Base-by-base conservation (phyloP, 2,888 invertebrate genomes). In the Conus canariensis region DNA sequence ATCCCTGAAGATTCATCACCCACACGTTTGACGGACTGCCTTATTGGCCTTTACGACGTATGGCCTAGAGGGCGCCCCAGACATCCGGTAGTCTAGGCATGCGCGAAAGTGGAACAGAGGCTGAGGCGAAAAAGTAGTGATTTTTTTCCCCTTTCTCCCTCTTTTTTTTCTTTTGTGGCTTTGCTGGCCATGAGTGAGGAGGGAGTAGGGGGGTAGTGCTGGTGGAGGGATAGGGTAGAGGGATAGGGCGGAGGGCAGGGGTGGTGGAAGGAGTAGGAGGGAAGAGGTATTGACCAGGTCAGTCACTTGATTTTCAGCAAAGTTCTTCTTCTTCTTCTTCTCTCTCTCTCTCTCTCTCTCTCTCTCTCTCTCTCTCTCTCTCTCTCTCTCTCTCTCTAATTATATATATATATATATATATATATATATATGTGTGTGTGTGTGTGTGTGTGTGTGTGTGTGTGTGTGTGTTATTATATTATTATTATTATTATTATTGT, bases 341-440 rank as follows among this genome's bases (percentile, higher is more conserved):
- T n/a, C 22, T n/a, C n/a, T 70, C n/a, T 70, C 8, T 74, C 45
- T 83, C 83, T 83, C 3, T n/a, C 83, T 83, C 80, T 80, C 80
- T 80, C 80, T 80, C 80, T 80, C 80, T 80, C 80, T 80, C 80
- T 80, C 80, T 80, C 80, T 80, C 80, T 80, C 80, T 80, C 80
- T 80, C 80, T 80, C 80, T 80, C 80, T 80, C 80, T 80, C 80
- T 30, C 80, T 80, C 30, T 80, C 60, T 60, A 45, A 45, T 45
- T 45, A 45, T 45, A 45, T 45, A 45, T 45, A 45, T 45, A 45
- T 45, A 45, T 45, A 45, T 45, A 45, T 45, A 45, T 45, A 45
- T 45, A 45, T 45, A 45, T 1, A 45, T 45, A 45, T 45, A 45
- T 45, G 4, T 45, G 45, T 45, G 4, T 45, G 4, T 45, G 45